phyloP scores from a whole-genome alignment of 2,888 invertebrate genomes.

The Byasa hedistus region DNA sequence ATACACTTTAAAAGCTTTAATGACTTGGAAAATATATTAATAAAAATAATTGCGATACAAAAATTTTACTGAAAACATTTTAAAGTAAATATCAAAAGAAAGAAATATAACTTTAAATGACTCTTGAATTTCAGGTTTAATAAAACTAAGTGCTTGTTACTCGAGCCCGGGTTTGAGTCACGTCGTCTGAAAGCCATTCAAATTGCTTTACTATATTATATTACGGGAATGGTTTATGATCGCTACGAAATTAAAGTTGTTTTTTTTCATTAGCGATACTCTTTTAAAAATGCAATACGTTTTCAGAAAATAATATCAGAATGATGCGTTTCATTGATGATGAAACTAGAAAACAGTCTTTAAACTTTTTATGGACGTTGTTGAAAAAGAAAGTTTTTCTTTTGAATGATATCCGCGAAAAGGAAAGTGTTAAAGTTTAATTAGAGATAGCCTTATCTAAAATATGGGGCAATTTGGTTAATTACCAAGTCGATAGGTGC shows the following conservation, averaged over 20 bases:
- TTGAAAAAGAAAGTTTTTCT: constrained; percentile 4
- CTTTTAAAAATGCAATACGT: constrained; percentile 16
- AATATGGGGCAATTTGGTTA: constrained; percentile 64
- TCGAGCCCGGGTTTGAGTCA: constrained; percentile 35
- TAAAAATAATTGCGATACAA: background rate
- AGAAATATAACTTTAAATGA: constrained; percentile 20
- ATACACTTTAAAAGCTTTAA: too few relatives aligned
- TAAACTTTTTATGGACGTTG: background rate
- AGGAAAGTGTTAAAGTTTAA: constrained; percentile 51
- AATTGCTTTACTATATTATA: constrained; percentile 42
- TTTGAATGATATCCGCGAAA: constrained; percentile 32
- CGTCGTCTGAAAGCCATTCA: constrained; percentile 51
- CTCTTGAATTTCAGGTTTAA: constrained; percentile 36
- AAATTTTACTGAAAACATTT: background rate
- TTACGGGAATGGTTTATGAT: constrained; percentile 52
- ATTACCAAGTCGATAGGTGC: constrained; percentile 69
- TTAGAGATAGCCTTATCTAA: constrained; percentile 61
- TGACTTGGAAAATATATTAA: too few relatives aligned
- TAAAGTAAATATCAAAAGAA: constrained; percentile 15
- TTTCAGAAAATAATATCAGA: too few relatives aligned
- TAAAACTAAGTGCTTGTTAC: constrained; percentile 36
- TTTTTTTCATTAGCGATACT: constrained; percentile 43
- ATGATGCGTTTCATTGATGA: too few relatives aligned
- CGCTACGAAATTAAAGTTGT: constrained; percentile 41
- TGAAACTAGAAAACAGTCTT: background rate